Percentiles rank a stretch among this genome's conserved stretches.
phyloP scores from a whole-genome alignment of 2,797 vertebrate genomes.

The Mormyrops boulengeri region DNA sequence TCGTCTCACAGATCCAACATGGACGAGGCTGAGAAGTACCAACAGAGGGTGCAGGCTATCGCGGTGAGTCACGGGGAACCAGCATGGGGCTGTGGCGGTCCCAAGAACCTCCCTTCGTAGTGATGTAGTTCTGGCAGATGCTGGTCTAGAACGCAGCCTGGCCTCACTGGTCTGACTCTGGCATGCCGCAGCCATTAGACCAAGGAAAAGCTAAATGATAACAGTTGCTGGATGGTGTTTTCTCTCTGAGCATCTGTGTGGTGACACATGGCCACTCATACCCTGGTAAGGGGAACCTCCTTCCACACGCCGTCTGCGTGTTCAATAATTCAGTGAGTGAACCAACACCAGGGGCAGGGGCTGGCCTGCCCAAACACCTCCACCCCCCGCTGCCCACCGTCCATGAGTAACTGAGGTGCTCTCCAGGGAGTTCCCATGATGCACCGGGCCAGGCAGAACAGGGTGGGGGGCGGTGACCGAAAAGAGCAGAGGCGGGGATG shows the following conservation, averaged over 20 bases:
- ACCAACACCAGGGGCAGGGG: neutral
- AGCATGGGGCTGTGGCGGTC: neutral
- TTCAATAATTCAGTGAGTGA: constrained; percentile 24
- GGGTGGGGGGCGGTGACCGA: neutral
- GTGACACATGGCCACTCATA: neutral
- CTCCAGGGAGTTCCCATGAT: neutral
- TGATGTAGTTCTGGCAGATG: neutral
- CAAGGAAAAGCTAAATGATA: neutral
- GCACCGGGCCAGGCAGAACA: neutral
- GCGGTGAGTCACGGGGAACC: constrained; percentile 15
- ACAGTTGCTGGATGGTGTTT: neutral
- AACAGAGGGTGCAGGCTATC: constrained; percentile 28
- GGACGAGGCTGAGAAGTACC: constrained; percentile 31
- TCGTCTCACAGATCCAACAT: constrained; percentile 17
- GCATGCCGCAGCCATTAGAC: neutral
- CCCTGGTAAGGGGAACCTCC: neutral
- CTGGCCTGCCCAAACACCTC: neutral
- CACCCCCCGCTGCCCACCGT: neutral
- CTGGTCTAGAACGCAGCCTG: neutral
- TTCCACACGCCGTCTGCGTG: neutral
- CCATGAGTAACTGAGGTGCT: neutral
- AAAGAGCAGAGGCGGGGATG: neutral
- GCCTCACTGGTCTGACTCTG: neutral
- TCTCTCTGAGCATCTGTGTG: neutral
- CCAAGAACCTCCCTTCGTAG: neutral